These are phyloP conservation scores for Hirtodrosophila histrioides DNA, from an alignment of 2,888 invertebrate genomes.

Conservation along the genomic window DNA sequence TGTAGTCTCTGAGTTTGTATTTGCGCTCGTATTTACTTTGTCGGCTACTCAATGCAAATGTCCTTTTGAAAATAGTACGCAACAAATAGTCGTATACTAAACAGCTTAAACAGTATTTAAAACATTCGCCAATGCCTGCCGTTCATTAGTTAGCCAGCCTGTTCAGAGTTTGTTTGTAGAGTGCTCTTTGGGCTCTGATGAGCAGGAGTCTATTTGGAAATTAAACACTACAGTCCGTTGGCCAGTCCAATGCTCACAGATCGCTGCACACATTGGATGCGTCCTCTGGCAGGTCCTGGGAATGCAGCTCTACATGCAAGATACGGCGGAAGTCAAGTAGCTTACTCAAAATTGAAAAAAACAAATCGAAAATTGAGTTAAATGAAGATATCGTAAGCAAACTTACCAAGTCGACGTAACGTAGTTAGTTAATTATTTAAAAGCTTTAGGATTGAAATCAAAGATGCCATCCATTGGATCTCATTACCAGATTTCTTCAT, in stretches of 20 bases:
- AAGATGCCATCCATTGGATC: no score
- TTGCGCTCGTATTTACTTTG: slow-evolving; percentile 29
- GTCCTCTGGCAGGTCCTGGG: no score
- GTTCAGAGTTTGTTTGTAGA: slow-evolving; percentile 21
- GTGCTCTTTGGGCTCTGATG: slow-evolving; percentile 11
- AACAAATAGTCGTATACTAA: no score
- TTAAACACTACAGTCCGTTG: slow-evolving; percentile 31
- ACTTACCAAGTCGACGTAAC: no score
- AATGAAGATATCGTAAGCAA: no score
- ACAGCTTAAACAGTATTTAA: slow-evolving; percentile 24
- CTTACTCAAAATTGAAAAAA: no score
- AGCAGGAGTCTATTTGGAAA: slow-evolving; percentile 29
- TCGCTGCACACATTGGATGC: slow-evolving; percentile 4
- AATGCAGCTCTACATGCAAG: no score
- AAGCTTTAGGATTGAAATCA: no score
- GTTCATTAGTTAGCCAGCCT: slow-evolving; percentile 46
- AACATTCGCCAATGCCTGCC: slow-evolving; percentile 1
- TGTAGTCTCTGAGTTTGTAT: slow-evolving; percentile 29
- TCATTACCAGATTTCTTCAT: no score
- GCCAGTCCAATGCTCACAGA: slow-evolving; percentile 13
- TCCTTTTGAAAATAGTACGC: background rate
- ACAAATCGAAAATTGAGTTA: no score
- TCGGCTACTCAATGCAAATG: slow-evolving; percentile 8
- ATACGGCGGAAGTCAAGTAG: no score
- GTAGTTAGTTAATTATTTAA: no score